Evolutionary conservation across 1,140 invertebrate genomes (phyloP).

Genomic region (Drosophila auraria): DNA sequence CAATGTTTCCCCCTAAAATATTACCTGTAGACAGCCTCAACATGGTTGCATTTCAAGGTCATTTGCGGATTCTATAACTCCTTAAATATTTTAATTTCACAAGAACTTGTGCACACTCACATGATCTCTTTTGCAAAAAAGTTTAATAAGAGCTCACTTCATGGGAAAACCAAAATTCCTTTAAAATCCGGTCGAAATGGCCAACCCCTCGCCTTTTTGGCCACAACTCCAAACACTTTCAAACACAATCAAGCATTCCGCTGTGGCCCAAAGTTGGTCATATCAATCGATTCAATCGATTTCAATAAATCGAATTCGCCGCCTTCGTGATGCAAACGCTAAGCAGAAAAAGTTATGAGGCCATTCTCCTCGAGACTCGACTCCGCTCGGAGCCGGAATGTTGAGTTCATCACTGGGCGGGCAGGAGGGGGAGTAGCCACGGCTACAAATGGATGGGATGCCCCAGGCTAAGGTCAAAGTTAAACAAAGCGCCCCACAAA

Average conservation of each 20-base stretch:
- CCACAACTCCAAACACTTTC: slow-evolving; percentile 15
- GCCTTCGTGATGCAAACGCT: slow-evolving; percentile 55
- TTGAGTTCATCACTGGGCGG: slow-evolving; percentile 60
- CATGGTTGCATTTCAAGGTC: too few species aligned
- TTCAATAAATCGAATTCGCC: slow-evolving; percentile 55
- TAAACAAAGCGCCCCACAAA: slow-evolving; percentile 79
- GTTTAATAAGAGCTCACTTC: too few species aligned
- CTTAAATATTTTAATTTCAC: background rate
- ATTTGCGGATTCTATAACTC: too few species aligned
- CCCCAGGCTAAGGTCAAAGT: slow-evolving; percentile 80
- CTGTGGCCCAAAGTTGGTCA: slow-evolving; percentile 1
- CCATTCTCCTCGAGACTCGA: slow-evolving; percentile 52
- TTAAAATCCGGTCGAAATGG: background rate
- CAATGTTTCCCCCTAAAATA: too few species aligned
- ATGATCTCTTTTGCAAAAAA: too few species aligned
- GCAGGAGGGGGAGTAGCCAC: slow-evolving; percentile 17
- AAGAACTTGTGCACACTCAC: background rate
- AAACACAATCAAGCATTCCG: slow-evolving; percentile 23
- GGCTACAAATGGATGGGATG: slow-evolving; percentile 69
- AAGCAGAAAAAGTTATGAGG: slow-evolving; percentile 55
- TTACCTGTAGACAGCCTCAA: too few species aligned
- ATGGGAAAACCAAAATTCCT: background rate
- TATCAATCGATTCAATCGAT: slow-evolving; percentile 51
- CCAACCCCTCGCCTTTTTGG: slow-evolving; percentile 13
- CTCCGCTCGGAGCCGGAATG: slow-evolving; percentile 57